Conservation (phyloP, 2,797 vertebrate genomes). For the Lagodon rhomboides region DNA sequence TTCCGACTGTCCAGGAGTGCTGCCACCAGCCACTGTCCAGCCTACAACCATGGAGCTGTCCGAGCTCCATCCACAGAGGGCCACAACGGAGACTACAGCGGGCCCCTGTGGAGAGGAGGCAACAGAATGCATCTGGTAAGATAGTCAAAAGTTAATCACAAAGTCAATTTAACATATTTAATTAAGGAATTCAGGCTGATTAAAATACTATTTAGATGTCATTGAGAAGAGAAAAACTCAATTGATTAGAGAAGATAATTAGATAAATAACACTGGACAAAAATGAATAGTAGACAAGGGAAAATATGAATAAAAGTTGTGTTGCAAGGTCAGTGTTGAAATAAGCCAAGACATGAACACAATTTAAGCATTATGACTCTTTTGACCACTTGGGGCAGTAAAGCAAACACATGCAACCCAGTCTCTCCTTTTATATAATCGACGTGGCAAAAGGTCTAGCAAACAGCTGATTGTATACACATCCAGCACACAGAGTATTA, state of each 20-base stretch:
- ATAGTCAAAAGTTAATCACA: slow-evolving; percentile 10
- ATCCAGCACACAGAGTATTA: neutral
- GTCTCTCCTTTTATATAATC: neutral
- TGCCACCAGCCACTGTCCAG: slow-evolving; percentile 81
- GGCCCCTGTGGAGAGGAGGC: slow-evolving; percentile 73
- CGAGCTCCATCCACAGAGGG: slow-evolving; percentile 63
- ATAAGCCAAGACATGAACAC: no score
- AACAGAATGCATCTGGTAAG: slow-evolving; percentile 92
- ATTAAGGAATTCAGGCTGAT: neutral
- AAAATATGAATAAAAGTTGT: neutral
- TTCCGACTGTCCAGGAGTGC: slow-evolving; percentile 79
- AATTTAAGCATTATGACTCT: neutral
- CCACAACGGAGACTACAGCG: slow-evolving; percentile 64
- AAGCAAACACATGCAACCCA: neutral
- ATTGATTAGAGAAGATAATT: neutral
- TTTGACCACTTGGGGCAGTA: slow-evolving; percentile 3
- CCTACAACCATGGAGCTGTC: slow-evolving; percentile 80
- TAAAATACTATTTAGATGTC: neutral
- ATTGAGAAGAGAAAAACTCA: neutral
- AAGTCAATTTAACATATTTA: neutral
- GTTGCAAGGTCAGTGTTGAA: neutral
- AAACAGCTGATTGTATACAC: neutral
- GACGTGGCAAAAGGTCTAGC: neutral
- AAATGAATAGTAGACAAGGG: neutral
- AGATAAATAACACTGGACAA: neutral